Evolutionary conservation across 2,797 vertebrate genomes (phyloP).

Genomic region (Aplochiton taeniatus): DNA sequence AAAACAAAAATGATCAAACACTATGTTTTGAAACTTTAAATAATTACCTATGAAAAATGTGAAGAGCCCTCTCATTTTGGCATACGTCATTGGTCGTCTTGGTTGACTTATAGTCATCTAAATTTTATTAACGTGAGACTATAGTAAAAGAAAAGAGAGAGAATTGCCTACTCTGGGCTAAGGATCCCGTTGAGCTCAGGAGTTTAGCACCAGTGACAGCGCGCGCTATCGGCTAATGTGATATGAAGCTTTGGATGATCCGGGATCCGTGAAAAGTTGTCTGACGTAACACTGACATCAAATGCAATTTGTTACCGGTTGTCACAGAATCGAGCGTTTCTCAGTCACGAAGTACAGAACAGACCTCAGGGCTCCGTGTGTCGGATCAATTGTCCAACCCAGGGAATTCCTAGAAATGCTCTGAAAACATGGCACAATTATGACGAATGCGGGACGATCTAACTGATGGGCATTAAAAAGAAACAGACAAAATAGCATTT

Average conservation of each 20-base stretch:
- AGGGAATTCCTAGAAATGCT: no score
- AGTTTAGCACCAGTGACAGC: slow-evolving; percentile 3
- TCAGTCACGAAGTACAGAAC: no score
- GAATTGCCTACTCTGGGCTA: not conserved
- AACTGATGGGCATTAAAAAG: no score
- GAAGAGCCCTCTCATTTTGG: slow-evolving; percentile 73
- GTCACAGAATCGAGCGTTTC: no score
- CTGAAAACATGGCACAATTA: no score
- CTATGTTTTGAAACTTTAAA: not conserved
- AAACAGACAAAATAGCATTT: no score
- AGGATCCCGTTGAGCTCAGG: not conserved
- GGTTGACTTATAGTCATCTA: slow-evolving; percentile 59
- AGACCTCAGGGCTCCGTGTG: no score
- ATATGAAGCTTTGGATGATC: not conserved
- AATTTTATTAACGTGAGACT: not conserved
- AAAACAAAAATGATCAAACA: no score
- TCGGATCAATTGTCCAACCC: no score
- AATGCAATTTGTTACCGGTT: slow-evolving; percentile 3
- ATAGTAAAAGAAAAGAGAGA: not conserved
- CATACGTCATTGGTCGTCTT: slow-evolving; percentile 58
- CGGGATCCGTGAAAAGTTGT: slow-evolving; percentile 13
- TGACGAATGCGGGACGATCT: no score
- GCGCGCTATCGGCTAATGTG: not conserved
- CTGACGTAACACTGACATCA: slow-evolving; percentile 23
- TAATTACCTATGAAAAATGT: slow-evolving; percentile 73